Evolutionary conservation across 2,797 vertebrate species (phyloP), one percentile per base, ranked within the genome.

Genomic region (Sarcophilus harrisii): DNA sequence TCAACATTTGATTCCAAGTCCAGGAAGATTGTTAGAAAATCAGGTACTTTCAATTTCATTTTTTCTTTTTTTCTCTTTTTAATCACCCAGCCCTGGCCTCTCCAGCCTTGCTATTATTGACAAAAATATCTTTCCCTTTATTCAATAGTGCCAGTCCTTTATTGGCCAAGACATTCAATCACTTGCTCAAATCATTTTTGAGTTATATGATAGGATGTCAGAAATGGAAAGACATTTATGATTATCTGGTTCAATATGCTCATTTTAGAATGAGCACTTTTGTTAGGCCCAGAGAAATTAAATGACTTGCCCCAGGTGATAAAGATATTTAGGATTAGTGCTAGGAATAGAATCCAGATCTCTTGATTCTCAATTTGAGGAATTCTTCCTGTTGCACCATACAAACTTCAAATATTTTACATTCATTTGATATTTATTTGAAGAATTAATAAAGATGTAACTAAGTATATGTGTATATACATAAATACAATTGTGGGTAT

Each of bases 381-480:
- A 73, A 18, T 6, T 6, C 32, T 66, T 66, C 62, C 62, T n/a
- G n/a, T 66, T 66, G 62, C 32, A 18, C 6, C 0, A 38, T 73
- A 38, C 16, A 38, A 73, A n/a, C 5, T 73, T 16, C 32, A 38
- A n/a, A 73, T 92, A 93, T 49, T 28, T 57, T 94, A 87, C 30
- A n/a, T 45, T 66, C 90, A 52, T 90, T 94, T 30, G 92, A 4
- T 81, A 92, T 87, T 90, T 94, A n/a, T 57, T 66, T 92, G 90
- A 91, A 24, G 62, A 94, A 95, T 92, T 96, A 96, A 32, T 73
- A 90, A 95, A 3, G 2, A 73, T n/a, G 81, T 89, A 58, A 90
- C 18, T n/a, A 92, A 73, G 58, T 93, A 5, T 87, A 58, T 91
- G 87, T 57, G 59, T 93, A 91, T 57, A 57, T 81, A 18, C 66